Conservation (phyloP, 2,113 vertebrate species). For the Antigone vipio region DNA sequence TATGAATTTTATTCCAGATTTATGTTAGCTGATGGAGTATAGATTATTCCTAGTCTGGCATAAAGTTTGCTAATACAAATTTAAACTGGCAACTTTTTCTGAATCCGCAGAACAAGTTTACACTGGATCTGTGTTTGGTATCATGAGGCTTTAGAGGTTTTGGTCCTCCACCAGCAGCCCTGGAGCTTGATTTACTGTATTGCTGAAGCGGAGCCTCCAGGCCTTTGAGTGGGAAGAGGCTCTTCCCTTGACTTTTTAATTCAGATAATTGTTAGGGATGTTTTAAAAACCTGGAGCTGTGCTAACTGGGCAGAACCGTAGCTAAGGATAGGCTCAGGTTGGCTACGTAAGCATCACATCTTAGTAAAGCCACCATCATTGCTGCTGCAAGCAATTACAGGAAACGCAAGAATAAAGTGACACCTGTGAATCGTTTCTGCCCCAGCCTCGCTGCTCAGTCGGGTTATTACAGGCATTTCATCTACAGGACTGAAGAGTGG, state of each 20-base stretch:
- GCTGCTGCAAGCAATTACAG: background rate
- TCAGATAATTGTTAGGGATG: background rate
- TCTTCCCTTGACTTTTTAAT: background rate
- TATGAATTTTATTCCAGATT: background rate
- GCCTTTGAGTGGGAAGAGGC: background rate
- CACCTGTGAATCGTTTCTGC: background rate
- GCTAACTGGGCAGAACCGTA: background rate
- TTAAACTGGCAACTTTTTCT: background rate
- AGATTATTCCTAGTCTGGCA: background rate
- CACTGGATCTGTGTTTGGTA: background rate
- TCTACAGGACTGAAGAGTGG: background rate
- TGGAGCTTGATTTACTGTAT: background rate
- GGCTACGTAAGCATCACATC: background rate
- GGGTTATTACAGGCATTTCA: background rate
- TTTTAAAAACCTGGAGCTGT: background rate
- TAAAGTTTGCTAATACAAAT: background rate
- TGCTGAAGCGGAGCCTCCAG: background rate
- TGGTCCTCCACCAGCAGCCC: background rate
- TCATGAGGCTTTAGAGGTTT: background rate
- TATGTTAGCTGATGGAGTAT: background rate
- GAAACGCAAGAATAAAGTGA: background rate
- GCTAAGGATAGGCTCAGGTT: background rate
- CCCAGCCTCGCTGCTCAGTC: accelerated
- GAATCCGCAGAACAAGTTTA: constrained; percentile 4
- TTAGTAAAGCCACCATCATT: background rate